These are phyloP conservation scores for Phengaris arion DNA, from an alignment of 2,888 invertebrate genomes.

Conservation along the genomic window DNA sequence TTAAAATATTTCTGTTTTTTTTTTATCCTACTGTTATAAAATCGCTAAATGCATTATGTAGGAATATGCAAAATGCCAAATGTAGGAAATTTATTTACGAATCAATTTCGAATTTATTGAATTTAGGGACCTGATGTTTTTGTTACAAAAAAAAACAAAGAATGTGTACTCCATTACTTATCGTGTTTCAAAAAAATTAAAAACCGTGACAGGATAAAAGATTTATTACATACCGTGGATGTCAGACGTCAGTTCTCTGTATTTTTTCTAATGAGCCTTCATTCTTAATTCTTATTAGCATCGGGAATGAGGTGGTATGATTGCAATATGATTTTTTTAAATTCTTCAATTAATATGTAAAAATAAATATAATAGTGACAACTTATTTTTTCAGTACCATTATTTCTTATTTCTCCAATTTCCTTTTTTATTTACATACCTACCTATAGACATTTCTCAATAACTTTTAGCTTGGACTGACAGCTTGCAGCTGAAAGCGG, in stretches of 20 bases:
- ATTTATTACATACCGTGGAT: slow-evolving; percentile 7
- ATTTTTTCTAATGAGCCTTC: slow-evolving; percentile 14
- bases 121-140: not conserved
- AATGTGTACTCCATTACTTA: slow-evolving; percentile 4
- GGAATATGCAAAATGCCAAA: too few species aligned
- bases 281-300: slow-evolving; percentile 17
- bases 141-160: not conserved
- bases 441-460: not conserved
- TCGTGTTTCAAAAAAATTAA: slow-evolving; percentile 7
- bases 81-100: too few species aligned
- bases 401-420: not conserved
- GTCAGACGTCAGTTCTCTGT: slow-evolving; percentile 15
- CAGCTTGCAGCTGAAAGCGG: not conserved
- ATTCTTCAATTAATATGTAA: too few species aligned
- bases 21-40: too few species aligned
- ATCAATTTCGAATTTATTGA: too few species aligned
- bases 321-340: not conserved
- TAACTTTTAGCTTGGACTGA: not conserved
- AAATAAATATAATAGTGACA: too few species aligned
- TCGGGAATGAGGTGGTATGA: not conserved
- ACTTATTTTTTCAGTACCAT: too few species aligned
- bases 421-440: not conserved
- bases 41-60: too few species aligned
- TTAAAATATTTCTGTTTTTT: too few species aligned
- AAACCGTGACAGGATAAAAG: slow-evolving; percentile 6